These are phyloP conservation scores for Xanthia icteritia DNA, from an alignment of 2,888 invertebrate genomes.

Conservation along the genomic window DNA sequence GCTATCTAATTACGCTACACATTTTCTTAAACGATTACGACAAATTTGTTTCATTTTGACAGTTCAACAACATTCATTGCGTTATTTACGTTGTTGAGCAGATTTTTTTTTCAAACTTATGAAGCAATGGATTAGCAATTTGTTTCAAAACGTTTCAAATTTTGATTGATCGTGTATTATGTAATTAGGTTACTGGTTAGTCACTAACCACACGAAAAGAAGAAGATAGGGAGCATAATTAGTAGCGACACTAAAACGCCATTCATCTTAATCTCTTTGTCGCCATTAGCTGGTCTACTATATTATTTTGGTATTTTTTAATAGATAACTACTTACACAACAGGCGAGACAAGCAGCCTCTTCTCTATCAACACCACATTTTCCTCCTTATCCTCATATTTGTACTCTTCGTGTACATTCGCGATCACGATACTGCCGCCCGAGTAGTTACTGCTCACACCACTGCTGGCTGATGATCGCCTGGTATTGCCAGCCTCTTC, in stretches of 20 bases:
- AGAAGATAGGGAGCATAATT: not conserved
- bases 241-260: not conserved
- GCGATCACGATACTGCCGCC: conserved; percentile 87
- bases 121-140: no score
- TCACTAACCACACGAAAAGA: no score
- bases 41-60: no score
- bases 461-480: conserved; percentile 86
- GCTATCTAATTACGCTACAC: no score
- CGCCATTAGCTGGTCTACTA: not conserved
- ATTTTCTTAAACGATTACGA: no score
- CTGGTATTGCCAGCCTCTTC: conserved; percentile 79
- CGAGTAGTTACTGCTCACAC: conserved; percentile 85
- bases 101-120: no score
- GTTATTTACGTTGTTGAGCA: no score
- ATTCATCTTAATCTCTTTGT: not conserved
- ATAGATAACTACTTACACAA: conserved; percentile 84
- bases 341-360: conserved; percentile 88
- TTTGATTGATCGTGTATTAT: no score
- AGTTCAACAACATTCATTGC: no score
- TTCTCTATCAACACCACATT: conserved; percentile 93
- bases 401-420: conserved; percentile 93
- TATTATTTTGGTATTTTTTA: no score
- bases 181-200: no score
- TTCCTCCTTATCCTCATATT: conserved; percentile 93
- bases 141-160: no score